Evolutionary conservation across 2,113 vertebrate genomes (phyloP).

Genomic region (Pollimyrus isidori): DNA sequence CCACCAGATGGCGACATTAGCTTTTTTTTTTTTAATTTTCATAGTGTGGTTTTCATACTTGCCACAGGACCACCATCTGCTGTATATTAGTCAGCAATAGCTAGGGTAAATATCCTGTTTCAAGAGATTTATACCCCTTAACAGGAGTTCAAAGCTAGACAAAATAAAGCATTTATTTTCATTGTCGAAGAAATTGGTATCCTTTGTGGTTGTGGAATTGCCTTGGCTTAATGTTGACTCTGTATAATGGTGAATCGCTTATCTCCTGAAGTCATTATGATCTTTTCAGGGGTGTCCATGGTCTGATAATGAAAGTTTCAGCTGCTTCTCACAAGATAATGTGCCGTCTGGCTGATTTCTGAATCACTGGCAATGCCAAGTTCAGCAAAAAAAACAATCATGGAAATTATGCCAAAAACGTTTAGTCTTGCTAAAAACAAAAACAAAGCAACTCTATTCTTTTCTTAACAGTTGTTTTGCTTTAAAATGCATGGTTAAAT

Average conservation of each 20-base stretch:
- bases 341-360: not conserved
- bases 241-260: not conserved
- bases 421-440: not conserved
- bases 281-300: not conserved
- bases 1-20: conserved; percentile 2
- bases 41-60: not conserved
- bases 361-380: not conserved
- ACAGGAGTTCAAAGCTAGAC: not conserved
- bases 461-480: not conserved
- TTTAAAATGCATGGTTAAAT: not conserved
- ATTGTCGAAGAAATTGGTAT: not conserved
- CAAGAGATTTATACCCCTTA: not conserved
- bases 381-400: not conserved
- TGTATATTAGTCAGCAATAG: not conserved
- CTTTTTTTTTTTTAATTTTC: not conserved
- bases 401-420: not conserved
- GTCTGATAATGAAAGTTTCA: not conserved
- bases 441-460: not conserved
- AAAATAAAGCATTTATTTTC: not conserved
- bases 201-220: not conserved
- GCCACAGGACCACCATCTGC: not conserved
- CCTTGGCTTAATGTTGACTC: not conserved
- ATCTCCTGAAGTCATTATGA: not conserved
- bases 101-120: not conserved
- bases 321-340: not conserved